phyloP scores from a whole-genome alignment of 2,113 vertebrate species.

The Suricata suricatta region DNA sequence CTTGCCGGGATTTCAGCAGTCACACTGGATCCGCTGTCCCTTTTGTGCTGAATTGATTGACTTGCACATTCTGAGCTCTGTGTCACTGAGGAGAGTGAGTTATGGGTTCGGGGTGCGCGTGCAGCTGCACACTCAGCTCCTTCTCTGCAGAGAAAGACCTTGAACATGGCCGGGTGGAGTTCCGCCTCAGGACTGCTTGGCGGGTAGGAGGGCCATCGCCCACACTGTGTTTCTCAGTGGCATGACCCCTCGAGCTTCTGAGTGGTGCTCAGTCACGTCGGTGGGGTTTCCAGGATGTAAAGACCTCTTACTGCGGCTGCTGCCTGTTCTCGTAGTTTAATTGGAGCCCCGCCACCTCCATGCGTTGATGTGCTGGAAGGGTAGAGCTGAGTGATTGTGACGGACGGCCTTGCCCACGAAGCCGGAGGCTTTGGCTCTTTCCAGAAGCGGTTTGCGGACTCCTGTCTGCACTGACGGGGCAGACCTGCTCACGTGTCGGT shows the following conservation, averaged over 20 bases:
- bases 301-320: no score
- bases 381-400: not conserved
- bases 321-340: no score
- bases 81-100: not conserved
- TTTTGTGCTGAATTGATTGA: not conserved
- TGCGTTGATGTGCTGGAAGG: rapidly evolving
- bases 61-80: not conserved
- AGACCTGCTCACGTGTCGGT: rapidly evolving
- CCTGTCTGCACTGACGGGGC: not conserved
- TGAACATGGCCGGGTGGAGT: not conserved
- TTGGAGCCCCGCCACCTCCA: rapidly evolving
- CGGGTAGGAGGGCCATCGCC: rapidly evolving
- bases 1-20: not conserved
- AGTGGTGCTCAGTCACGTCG: not conserved
- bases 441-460: not conserved
- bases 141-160: not conserved
- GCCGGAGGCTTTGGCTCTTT: not conserved
- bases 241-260: not conserved
- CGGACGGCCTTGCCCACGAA: not conserved
- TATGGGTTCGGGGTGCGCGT: rapidly evolving
- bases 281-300: no score
- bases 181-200: not conserved
- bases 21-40: rapidly evolving
- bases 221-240: not conserved
- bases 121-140: not conserved